Conservation (phyloP, 2,888 invertebrate genomes). For the Ditylenchus weischeri region DNA sequence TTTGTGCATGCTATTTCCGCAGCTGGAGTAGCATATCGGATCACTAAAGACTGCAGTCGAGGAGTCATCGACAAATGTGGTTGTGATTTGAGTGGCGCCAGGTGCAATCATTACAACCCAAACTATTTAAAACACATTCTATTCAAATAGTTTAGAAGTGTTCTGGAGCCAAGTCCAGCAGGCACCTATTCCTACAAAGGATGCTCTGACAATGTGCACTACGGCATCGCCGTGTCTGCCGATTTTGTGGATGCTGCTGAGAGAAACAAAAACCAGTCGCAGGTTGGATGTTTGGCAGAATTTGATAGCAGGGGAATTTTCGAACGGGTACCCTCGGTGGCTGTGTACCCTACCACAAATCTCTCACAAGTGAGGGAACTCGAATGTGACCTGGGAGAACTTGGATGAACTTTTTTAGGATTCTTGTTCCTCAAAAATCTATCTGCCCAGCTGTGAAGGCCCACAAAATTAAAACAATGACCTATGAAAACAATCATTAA, state of each 20-base stretch:
- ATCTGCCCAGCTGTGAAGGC: no score
- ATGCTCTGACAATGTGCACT: slow-evolving; percentile 60
- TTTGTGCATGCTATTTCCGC: slow-evolving; percentile 53
- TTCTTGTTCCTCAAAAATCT: no score
- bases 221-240: slow-evolving; percentile 54
- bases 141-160: slow-evolving; percentile 9
- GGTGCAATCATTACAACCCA: slow-evolving; percentile 4
- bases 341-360: no score
- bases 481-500: no score
- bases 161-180: slow-evolving; percentile 16
- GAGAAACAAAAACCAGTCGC: slow-evolving; percentile 34
- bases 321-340: no score
- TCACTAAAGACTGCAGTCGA: slow-evolving; percentile 62
- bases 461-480: no score
- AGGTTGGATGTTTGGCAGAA: slow-evolving; percentile 11
- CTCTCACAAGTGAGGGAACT: no score
- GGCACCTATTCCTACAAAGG: slow-evolving; percentile 58
- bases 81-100: slow-evolving; percentile 58
- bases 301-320: no score
- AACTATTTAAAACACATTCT: not conserved
- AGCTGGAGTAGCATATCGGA: slow-evolving; percentile 60
- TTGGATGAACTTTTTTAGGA: no score
- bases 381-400: no score
- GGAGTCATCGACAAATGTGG: slow-evolving; percentile 62
- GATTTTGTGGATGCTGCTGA: slow-evolving; percentile 60